Conservation (phyloP, 2,888 invertebrate genomes). For the Eristalis arbustorum region DNA sequence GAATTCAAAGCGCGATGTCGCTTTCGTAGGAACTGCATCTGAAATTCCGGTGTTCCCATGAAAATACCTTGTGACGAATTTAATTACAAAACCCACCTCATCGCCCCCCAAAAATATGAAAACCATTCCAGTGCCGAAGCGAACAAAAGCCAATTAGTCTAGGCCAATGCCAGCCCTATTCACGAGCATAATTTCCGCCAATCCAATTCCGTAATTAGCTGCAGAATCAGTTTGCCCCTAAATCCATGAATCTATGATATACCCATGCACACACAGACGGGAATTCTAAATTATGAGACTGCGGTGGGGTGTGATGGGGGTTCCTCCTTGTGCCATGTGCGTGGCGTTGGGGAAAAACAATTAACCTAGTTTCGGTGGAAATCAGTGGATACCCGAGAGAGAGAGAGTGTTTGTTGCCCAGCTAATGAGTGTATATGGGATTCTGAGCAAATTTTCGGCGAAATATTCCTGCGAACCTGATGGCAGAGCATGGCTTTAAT, state of each 20-base stretch:
- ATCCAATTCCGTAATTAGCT: conserved; percentile 62
- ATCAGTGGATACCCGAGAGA: neutral
- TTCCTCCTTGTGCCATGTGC: too few species aligned
- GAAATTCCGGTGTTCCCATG: too few species aligned
- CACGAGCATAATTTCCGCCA: conserved; percentile 48
- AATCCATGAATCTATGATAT: neutral
- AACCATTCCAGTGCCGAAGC: neutral
- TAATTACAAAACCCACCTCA: neutral
- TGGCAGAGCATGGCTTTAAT: conserved; percentile 38
- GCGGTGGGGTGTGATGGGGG: neutral
- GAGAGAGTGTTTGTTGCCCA: neutral
- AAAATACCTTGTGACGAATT: neutral
- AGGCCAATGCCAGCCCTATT: conserved; percentile 48
- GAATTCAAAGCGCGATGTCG: too few species aligned
- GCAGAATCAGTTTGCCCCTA: conserved; percentile 47
- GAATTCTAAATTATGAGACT: neutral
- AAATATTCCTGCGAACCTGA: conserved; percentile 30
- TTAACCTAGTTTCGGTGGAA: neutral
- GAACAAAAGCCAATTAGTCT: conserved; percentile 27
- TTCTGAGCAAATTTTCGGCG: neutral
- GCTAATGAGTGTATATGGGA: neutral
- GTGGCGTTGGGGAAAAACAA: neutral
- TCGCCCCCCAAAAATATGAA: neutral
- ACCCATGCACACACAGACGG: neutral
- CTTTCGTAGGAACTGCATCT: neutral